Conservation (phyloP, 2,888 invertebrate genomes). For the Chaetoderma sp. region DNA sequence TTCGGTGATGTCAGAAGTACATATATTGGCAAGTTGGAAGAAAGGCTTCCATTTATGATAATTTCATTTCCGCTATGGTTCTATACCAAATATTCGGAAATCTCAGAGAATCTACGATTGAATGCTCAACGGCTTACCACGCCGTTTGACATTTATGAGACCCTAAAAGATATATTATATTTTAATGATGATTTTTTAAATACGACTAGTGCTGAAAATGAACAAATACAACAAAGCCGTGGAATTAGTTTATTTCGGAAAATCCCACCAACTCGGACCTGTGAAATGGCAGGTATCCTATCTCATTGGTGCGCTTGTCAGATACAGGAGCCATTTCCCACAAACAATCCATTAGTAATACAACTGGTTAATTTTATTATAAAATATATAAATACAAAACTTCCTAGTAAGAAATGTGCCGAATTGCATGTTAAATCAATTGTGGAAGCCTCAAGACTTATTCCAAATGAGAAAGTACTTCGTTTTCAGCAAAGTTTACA, state of each 20-base stretch:
- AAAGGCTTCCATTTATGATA: constrained; percentile 85
- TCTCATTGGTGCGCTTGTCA: constrained; percentile 92
- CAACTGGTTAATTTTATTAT: constrained; percentile 76
- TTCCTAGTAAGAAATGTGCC: too few relatives aligned
- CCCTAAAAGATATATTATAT: constrained; percentile 76
- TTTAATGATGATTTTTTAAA: constrained; percentile 77
- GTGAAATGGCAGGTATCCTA: constrained; percentile 81
- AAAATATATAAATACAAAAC: constrained; percentile 77
- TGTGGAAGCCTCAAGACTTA: constrained; percentile 75
- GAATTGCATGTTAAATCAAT: constrained; percentile 76
- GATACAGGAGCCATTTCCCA: constrained; percentile 74
- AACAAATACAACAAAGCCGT: constrained; percentile 21
- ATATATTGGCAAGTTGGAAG: constrained; percentile 83
- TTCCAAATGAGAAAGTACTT: constrained; percentile 43
- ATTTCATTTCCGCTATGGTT: constrained; percentile 82
- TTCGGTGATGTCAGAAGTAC: constrained; percentile 87
- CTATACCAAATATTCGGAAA: constrained; percentile 74
- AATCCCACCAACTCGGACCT: constrained; percentile 80
- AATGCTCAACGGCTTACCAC: constrained; percentile 81
- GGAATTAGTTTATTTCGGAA: constrained; percentile 79
- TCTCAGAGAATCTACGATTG: constrained; percentile 76
- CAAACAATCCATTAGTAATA: constrained; percentile 73
- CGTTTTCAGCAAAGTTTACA: constrained; percentile 64
- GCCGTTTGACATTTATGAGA: constrained; percentile 87
- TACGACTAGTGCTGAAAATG: constrained; percentile 71